Base-by-base conservation (phyloP, 1,140 invertebrate species). In the Catajapyx aquilonaris region DNA sequence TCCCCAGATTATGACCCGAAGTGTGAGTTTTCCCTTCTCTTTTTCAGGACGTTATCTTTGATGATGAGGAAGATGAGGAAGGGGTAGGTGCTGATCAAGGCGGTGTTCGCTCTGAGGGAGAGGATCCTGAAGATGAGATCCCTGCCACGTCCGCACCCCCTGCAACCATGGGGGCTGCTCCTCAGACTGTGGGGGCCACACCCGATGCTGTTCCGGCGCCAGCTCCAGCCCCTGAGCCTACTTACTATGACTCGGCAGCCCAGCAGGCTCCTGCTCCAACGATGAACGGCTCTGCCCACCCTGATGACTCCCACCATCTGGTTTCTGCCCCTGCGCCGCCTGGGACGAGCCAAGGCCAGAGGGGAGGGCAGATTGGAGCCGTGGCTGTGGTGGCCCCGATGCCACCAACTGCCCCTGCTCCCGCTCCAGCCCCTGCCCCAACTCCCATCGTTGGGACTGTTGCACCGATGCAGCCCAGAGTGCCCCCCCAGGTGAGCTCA, bases 61-160 rank as follows among this genome's bases (percentile, higher is more conserved):
- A 68, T 37, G 81, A 87, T 48, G 80, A 83, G 46, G 78, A 84
- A 56, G 67, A n/a, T n/a, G n/a, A n/a, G n/a, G n/a, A n/a, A n/a
- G n/a, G n/a, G n/a, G n/a, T n/a, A n/a, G n/a, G n/a, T n/a, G n/a
- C 45, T 9, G 63, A 57, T 16, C 59, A 64, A 34, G 69, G 72
- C 41, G 62, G 65, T 40, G 64, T 62, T 16, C 71, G 71, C 36
- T 68, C 69, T 16, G 71, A 76, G 47, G 68, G 67, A 28, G 76
- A 77, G 38, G 74, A 81, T 43, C 69, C 72, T 20, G 52, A 55
- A 31, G 57, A 55, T 37, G 55, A 52, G 35, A 56, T 51, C 51
- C 52, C 53, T 37, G 46, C 16, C 16, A 16, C 22, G 20, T 18
- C 13, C 4, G 32, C 20, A 4, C 33, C 18, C 3, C 5, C 21